phyloP scores from a whole-genome alignment of 2,888 invertebrate species.

The Papilio elwesi region DNA sequence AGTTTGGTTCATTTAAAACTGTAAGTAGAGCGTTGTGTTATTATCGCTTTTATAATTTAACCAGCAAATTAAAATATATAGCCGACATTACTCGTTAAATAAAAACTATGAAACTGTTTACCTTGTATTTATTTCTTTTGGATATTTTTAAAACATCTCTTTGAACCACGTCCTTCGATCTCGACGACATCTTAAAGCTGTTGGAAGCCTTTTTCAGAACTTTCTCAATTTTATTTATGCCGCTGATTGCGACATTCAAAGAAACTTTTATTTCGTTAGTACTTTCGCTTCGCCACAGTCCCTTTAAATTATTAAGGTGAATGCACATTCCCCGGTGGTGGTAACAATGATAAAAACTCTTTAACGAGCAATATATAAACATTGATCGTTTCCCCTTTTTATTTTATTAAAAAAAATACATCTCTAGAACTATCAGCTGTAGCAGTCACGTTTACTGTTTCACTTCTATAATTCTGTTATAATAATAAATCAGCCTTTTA shows the following conservation, averaged over 20 bases:
- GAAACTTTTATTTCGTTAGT: constrained; percentile 33
- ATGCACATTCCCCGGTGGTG: not conserved
- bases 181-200: constrained; percentile 42
- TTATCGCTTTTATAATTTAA: too few relatives aligned
- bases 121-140: not conserved
- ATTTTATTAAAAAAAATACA: too few relatives aligned
- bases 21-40: too few relatives aligned
- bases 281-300: not conserved
- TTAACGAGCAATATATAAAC: too few relatives aligned
- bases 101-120: not conserved
- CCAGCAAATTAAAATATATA: too few relatives aligned
- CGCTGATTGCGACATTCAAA: constrained; percentile 35
- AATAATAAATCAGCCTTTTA: not conserved
- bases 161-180: constrained; percentile 15
- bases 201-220: constrained; percentile 39
- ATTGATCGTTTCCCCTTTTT: too few relatives aligned
- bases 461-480: too few relatives aligned
- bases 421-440: too few relatives aligned
- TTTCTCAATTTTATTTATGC: constrained; percentile 35
- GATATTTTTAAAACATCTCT: not conserved
- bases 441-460: too few relatives aligned
- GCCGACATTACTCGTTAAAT: too few relatives aligned
- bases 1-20: too few relatives aligned
- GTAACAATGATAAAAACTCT: not conserved
- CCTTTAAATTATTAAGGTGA: not conserved